These are phyloP conservation scores for Hemitrygon akajei DNA, from an alignment of 2,797 vertebrate species.

Conservation along the genomic window DNA sequence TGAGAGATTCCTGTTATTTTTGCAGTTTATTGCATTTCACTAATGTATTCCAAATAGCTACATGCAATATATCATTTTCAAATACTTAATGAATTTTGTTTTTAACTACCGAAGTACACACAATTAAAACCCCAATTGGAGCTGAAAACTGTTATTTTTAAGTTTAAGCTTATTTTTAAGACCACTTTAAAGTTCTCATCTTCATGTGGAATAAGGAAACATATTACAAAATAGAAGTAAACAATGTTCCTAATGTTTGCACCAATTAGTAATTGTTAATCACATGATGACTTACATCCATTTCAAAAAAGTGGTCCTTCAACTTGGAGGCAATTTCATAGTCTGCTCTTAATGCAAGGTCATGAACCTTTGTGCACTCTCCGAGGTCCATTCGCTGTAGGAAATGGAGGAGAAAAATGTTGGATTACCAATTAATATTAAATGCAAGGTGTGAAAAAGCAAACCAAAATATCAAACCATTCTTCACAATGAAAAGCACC, in stretches of 20 bases:
- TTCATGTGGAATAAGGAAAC: no score
- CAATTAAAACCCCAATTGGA: no score
- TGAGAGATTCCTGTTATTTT: no score
- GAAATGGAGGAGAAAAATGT: slow-evolving; percentile 39
- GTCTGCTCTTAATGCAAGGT: slow-evolving; percentile 91
- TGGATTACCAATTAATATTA: neutral
- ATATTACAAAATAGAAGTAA: neutral
- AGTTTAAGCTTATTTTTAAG: no score
- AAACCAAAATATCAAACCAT: neutral
- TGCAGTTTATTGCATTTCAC: no score
- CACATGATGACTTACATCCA: slow-evolving; percentile 75
- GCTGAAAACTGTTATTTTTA: no score
- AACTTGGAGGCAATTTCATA: slow-evolving; percentile 97
- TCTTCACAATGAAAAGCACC: neutral
- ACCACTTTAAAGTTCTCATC: no score
- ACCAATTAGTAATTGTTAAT: neutral
- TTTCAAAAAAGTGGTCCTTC: slow-evolving; percentile 96
- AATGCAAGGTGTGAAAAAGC: slow-evolving; percentile 6
- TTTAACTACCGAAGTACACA: no score
- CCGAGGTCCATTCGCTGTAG: slow-evolving; percentile 94
- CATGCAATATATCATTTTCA: no score
- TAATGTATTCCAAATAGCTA: no score
- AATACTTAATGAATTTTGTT: no score
- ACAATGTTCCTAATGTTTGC: no score
- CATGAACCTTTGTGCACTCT: slow-evolving; percentile 93